phyloP scores from a whole-genome alignment of 2,888 invertebrate genomes.

The Linyphia triangularis region DNA sequence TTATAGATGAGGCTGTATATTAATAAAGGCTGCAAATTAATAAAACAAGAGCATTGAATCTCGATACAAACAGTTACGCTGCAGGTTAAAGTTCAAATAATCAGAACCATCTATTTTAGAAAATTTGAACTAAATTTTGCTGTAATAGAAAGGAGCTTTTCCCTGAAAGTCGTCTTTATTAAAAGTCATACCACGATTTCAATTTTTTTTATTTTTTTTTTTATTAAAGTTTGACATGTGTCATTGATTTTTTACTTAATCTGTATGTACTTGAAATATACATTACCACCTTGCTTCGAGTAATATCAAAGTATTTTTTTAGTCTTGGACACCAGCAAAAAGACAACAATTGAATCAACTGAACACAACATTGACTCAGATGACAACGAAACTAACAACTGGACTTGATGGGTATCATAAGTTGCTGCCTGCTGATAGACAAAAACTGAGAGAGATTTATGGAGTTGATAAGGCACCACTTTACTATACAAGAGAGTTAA shows the following conservation, averaged over 20 bases:
- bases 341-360: constrained; percentile 32
- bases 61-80: too few species aligned
- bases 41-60: too few species aligned
- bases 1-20: too few species aligned
- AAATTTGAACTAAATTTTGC: too few species aligned
- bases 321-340: constrained; percentile 19
- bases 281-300: not conserved
- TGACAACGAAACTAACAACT: constrained; percentile 4
- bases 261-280: too few species aligned
- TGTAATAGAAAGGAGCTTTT: too few species aligned
- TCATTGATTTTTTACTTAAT: not conserved
- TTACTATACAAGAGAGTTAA: constrained; percentile 34
- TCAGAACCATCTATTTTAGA: too few species aligned
- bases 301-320: not conserved
- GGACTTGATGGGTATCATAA: constrained; percentile 37
- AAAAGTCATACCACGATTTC: too few species aligned
- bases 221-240: not conserved
- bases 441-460: constrained; percentile 37
- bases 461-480: constrained; percentile 50
- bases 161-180: too few species aligned
- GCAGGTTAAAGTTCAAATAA: too few species aligned
- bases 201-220: not conserved
- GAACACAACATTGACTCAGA: constrained; percentile 34
- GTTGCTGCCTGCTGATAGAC: not conserved
- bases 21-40: too few species aligned